Percentiles rank a stretch among this genome's conserved stretches.
Conservation (phyloP, 2,113 vertebrate genomes). For the Casuarius casuarius region DNA sequence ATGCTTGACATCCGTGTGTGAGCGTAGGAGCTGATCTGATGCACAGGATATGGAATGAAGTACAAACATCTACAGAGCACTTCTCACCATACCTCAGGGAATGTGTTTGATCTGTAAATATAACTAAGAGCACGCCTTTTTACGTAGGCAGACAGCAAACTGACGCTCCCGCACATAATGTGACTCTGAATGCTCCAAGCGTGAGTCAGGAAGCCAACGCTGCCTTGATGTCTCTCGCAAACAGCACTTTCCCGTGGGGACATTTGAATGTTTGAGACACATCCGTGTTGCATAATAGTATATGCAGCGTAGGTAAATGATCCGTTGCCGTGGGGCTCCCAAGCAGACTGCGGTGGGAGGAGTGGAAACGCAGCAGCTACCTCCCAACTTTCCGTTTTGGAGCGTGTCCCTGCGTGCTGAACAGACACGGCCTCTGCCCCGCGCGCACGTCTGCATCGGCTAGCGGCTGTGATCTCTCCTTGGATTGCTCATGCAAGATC, state of each 20-base stretch:
- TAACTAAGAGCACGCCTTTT: fast-evolving
- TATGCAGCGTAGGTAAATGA: too few species aligned
- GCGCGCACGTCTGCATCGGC: background rate
- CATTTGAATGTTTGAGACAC: fast-evolving
- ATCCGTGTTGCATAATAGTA: fast-evolving
- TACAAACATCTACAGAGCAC: background rate
- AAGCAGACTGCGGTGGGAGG: too few species aligned
- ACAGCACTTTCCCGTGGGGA: fast-evolving
- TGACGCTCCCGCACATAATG: background rate
- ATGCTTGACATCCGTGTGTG: background rate
- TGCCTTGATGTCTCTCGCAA: fast-evolving
- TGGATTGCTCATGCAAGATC: fast-evolving
- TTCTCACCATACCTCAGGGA: background rate
- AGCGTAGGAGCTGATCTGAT: background rate
- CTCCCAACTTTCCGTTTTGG: too few species aligned
- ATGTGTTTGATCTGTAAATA: background rate
- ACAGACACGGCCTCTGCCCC: too few species aligned
- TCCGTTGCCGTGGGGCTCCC: too few species aligned
- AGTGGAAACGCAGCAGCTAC: too few species aligned
- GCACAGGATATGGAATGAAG: background rate
- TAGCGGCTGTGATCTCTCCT: fast-evolving
- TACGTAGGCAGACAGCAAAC: background rate
- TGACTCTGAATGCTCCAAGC: background rate
- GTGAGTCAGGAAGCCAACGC: background rate
- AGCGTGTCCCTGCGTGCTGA: too few species aligned